Evolutionary conservation across 2,888 invertebrate species (phyloP), one percentile per base, ranked within the genome.

Genomic region (Drosophila yooni): DNA sequence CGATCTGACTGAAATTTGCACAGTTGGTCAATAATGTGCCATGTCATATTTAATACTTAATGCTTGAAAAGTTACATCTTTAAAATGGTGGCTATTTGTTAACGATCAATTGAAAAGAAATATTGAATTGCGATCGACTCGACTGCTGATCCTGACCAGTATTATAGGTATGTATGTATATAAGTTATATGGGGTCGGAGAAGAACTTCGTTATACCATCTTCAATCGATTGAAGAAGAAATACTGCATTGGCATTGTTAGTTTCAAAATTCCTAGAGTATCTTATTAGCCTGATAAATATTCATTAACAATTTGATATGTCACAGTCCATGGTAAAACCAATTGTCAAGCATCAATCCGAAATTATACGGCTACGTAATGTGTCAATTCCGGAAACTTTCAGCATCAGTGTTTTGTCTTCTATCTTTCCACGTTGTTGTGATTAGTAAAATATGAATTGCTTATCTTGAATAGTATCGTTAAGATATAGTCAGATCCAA

Each of bases 191-290:
- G 34, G 13, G 34, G 34, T 34, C 34, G 34, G 13, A 34, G 34
- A 34, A 1, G 13, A 13, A 34, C 13, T 34, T 34, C 13, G 11
- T 40, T 10, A n/a, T 11, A 21, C n/a, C 10, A 40, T 40, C n/a
- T 10, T 21, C 40, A 40, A 21, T 11, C 11, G 40, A 5, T 40
- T 40, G n/a, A 33, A 10, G 33, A 33, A 11, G n/a, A 72, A 71
- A 64, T 62, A 68, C 66, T 60, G 56, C 31, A 54, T 48, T 62
- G 43, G 8, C n/a, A 38, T 53, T 50, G 38, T 3, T 58, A 68
- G 38, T 64, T 62, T 27, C 27, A 29, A 18, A 5, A 11, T 43
- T 43, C 21, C 43, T 13, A 43, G 11, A 43, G 21, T 43, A 43
- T 21, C 43, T 21, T 21, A 43, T 21, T 21, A 21, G 43, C 21